Evolutionary conservation across 2,113 vertebrate genomes (phyloP), one percentile per base, ranked within the genome.

Genomic region (Brachyhypopomus gauderio): DNA sequence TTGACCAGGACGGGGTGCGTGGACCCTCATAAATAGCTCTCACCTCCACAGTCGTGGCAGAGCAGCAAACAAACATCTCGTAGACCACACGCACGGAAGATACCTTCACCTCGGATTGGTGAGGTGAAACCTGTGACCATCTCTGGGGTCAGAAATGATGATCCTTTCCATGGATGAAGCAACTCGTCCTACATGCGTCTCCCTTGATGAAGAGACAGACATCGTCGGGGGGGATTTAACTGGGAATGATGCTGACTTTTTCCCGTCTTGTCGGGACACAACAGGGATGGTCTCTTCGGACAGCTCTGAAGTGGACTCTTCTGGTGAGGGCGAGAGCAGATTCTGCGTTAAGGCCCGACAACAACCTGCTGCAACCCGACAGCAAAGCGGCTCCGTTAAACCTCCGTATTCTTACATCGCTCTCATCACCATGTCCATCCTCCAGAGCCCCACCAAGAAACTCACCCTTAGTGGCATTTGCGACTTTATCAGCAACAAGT

Each of bases 351-450:
- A 89, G 69, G 81, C 81, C 34, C 78, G n/a, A n/a, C n/a, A n/a
- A n/a, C n/a, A n/a, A n/a, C n/a, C n/a, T n/a, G n/a, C 84, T 1
- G 3, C 48, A 20, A 64, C 89, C 77, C 83, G 77, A 87, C 20
- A 75, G 20, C 78, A 87, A 69, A 41, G 41, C 58, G 79, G 64
- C 78, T 87, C 89, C 16, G 88, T 94, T 0, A 97, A 96, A 88
- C 96, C 96, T 0, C 96, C 96, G 0, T 97, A 96, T 86, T 97
- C 95, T 0, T 97, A 97, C 91, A 97, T 97, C 27, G 96, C 96
- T 14, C 94, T 97, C 83, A 97, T 97, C 91, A 95, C 96, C 77
- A 97, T 97, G 96, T 95, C 96, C 64, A 96, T 97, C 85, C 92
- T 96, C 77, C 95, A 97, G 90, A 97, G 95, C 72, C 95, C 95